Base-by-base conservation (phyloP, 2,888 invertebrate genomes). In the Agrochola litura region DNA sequence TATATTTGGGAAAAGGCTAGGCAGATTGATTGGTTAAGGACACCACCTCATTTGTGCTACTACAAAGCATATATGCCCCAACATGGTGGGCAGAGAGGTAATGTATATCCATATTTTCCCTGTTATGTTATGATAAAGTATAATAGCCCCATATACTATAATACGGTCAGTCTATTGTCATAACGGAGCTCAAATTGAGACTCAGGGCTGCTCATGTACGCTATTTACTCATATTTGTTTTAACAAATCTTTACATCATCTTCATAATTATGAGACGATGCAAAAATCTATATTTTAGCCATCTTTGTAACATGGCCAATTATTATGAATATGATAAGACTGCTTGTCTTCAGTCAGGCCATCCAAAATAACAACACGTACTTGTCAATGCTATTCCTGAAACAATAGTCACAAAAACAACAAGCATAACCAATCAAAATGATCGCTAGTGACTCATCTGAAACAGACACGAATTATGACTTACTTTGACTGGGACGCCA, bases 401-500 rank as follows among this genome's bases (percentile, higher is more conserved):
- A 61, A 68, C 80, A 71, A 71, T 61, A 61, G 54, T 41, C 58
- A 65, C 70, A 56, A 30, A 65, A 46, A 12, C 54, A 73, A 74
- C 54, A 67, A 41, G 37, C 46, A 60, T 75, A 77, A 30, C 71
- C 73, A 83, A 82, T 68, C 58, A 43, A 41, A 68, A 49, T 69
- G 46, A 77, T 9, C 63, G 6, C 58, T 66, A 41, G 78, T 88
- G 79, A 86, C 77, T 79, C 86, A 86, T 86, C 60, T 75, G 73
- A 46, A 66, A 58, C 10, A 60, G 46, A 69, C n/a, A 58, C 14
- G 30, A 56, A 25, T 58, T 66, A 67, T 64, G 97, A 89, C 98
- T 97, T 83, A 99, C 98, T 96, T 98, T 98, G 63, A 98, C 98
- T 67, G 99, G 99, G 89, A 99, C 98, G 37, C 99, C 99, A 74